Base-by-base conservation (phyloP, 37 sponge, comb jelly and placozoan species). In the Ephydatia muelleri region DNA sequence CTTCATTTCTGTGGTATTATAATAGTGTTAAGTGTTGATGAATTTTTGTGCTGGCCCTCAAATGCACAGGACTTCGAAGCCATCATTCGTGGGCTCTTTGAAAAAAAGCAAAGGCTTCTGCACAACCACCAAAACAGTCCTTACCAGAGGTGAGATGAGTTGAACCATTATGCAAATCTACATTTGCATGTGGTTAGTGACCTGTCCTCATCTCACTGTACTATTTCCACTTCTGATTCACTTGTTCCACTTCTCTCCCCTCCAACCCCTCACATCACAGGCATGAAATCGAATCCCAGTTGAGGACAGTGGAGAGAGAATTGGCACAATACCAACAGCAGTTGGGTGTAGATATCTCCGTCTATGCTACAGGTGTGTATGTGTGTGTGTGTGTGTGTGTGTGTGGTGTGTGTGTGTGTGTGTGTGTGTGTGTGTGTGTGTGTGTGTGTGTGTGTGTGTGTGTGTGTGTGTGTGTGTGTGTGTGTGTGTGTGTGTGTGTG, bases 241-340 rank as follows among this genome's bases (percentile, higher is more conserved):
- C 74, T 37, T 9, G 3, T 8, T 6, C 39, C 1, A 8, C 30
- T 29, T 32, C 26, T 4, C 9, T 81, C 31, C 25, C 70, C n/a
- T 78, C n/a, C n/a, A n/a, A n/a, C n/a, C n/a, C n/a, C n/a, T n/a
- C n/a, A n/a, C n/a, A n/a, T n/a, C n/a, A 8, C 75, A 94, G 91
- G 83, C 38, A 88, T 84, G 89, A 94, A 81, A 86, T 91, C 3
- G 86, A 91, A 77, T 66, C 91, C 27, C 85, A 88, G 35, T 36
- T 94, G 13, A 77, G 86, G 16, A 75, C 73, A 48, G 80, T 89
- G 5, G 90, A 93, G 40, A 67, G 85, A 4, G 93, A 93, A 39
- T 81, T 93, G 5, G 75, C 70, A 22, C 82, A 86, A 6, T 73
- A 43, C 25, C 85, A 78, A 32, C 80, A 83, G 70, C 89, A 88